Conservation (phyloP, 2,113 vertebrate species). For the Plecturocebus donacophilus region DNA sequence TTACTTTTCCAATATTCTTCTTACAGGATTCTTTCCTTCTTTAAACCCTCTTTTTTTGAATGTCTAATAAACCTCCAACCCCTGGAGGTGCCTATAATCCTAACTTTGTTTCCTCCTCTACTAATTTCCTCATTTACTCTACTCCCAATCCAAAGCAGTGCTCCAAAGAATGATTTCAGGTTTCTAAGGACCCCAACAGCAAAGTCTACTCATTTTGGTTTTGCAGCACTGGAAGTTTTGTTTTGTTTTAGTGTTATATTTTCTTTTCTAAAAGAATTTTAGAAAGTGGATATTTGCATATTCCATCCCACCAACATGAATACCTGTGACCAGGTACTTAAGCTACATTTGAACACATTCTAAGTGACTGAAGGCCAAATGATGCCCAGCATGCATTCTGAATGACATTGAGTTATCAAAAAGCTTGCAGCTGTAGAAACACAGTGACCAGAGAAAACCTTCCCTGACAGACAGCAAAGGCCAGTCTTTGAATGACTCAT, state of each 20-base stretch:
- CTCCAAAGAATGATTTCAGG: not conserved
- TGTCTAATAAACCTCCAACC: not conserved
- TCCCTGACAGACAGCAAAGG: not conserved
- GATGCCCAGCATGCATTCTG: not conserved
- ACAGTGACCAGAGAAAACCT: not conserved
- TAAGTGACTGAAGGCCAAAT: not conserved
- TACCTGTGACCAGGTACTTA: not conserved
- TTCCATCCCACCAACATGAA: not conserved
- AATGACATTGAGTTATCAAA: not conserved
- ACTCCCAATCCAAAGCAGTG: not conserved
- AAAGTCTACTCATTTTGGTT: not conserved
- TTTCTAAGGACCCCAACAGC: not conserved
- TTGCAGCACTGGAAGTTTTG: not conserved
- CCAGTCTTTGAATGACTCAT: not conserved
- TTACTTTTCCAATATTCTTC: not conserved
- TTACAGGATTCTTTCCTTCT: not conserved
- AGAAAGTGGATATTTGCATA: not conserved
- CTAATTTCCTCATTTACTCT: not conserved
- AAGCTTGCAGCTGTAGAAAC: not conserved
- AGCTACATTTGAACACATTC: not conserved
- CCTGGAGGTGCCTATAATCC: not conserved
- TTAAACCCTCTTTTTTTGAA: not conserved
- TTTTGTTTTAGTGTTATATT: not conserved
- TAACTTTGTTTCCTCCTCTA: not conserved
- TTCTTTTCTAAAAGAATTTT: not conserved